phyloP scores from a whole-genome alignment of 2,113 vertebrate genomes.

The Tachysurus fulvidraco region DNA sequence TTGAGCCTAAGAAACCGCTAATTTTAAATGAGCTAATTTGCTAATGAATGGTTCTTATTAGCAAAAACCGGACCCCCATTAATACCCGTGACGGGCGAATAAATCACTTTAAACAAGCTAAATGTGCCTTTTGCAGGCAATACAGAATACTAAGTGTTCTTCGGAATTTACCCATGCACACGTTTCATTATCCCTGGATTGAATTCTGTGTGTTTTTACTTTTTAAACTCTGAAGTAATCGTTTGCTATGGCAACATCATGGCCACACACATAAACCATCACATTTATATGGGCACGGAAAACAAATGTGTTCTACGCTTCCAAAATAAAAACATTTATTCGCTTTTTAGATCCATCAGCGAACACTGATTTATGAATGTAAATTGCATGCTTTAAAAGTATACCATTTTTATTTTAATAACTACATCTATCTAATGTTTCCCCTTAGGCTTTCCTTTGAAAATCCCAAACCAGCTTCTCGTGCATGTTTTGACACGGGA shows the following conservation, averaged over 20 bases:
- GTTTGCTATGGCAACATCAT: not conserved
- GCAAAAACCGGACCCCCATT: not conserved
- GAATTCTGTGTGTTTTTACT: not conserved
- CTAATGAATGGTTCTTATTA: not conserved
- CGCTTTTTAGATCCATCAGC: not conserved
- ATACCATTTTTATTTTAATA: not conserved
- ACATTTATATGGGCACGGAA: not conserved
- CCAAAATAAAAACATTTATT: not conserved
- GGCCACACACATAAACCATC: not conserved
- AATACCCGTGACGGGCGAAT: not conserved
- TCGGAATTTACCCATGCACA: not conserved
- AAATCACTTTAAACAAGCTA: too few species aligned
- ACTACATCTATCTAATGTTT: not conserved
- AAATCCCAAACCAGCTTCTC: not conserved
- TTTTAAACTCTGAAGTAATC: not conserved
- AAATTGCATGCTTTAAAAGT: not conserved
- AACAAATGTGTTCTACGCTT: not conserved
- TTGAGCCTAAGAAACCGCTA: not conserved
- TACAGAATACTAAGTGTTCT: not conserved
- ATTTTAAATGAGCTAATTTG: not conserved
- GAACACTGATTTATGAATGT: constrained; percentile 5
- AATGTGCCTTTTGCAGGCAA: not conserved
- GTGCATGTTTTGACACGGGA: constrained; percentile 39
- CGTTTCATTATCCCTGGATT: not conserved
- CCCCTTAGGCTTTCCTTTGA: constrained; percentile 6